Evolutionary conservation across 2,888 invertebrate species (phyloP).

Genomic region (Drosophila atripex): DNA sequence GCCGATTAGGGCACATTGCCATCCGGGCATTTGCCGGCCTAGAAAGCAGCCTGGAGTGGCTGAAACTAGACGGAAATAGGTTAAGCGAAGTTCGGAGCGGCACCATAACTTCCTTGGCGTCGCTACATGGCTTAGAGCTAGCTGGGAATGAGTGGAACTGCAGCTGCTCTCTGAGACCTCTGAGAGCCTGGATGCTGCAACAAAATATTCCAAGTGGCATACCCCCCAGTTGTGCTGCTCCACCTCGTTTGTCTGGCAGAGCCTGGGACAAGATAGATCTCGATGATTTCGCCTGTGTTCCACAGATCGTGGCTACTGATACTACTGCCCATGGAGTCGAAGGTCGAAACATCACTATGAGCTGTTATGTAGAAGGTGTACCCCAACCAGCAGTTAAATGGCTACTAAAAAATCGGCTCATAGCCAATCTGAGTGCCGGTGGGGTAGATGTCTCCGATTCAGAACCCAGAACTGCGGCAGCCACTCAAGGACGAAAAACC

Average conservation of each 20-base stretch:
- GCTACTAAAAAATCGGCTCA: conserved; percentile 88
- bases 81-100: conserved; percentile 88
- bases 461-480: conserved; percentile 81
- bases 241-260: conserved; percentile 87
- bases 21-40: conserved; percentile 89
- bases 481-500: conserved; percentile 86
- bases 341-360: conserved; percentile 89
- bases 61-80: conserved; percentile 91
- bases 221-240: conserved; percentile 89
- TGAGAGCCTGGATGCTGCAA: conserved; percentile 91
- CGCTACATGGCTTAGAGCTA: conserved; percentile 90
- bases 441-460: conserved; percentile 67
- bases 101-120: conserved; percentile 88
- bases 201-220: conserved; percentile 90
- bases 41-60: conserved; percentile 89
- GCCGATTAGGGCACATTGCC: conserved; percentile 88
- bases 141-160: conserved; percentile 94
- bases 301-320: conserved; percentile 87
- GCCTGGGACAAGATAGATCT: conserved; percentile 91
- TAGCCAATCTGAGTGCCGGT: conserved; percentile 86
- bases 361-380: conserved; percentile 88
- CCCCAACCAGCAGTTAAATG: conserved; percentile 90
- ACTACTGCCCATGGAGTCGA: conserved; percentile 87
- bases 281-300: conserved; percentile 92
- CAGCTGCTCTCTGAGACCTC: conserved; percentile 89